Base-by-base conservation (phyloP, 2,113 vertebrate species). In the Peucedramus taeniatus region DNA sequence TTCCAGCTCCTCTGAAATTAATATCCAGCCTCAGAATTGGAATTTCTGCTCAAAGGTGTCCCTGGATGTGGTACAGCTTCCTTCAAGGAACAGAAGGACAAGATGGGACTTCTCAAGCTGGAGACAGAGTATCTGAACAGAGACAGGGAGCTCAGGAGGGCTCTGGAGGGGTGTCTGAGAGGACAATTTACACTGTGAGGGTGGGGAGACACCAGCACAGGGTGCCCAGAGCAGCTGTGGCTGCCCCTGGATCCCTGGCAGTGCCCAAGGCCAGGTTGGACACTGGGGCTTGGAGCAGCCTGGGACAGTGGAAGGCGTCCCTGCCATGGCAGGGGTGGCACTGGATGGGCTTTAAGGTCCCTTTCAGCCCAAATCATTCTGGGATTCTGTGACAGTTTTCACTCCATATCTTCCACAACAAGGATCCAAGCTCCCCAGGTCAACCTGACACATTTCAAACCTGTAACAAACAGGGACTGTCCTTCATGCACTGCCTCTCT, bases 331-430 rank as follows among this genome's bases (percentile, higher is more conserved):
- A 59, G 22, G 27, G 11, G 8, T 28, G 37, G 60, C 1, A 30
- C 9, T 14, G 11, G 13, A 0, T 39, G 77, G 2, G 2, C 16
- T 64, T 1, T 19, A 13, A 15, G 21, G 10, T 33, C 50, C 17
- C 39, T 68, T 13, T 39, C n/a, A 61, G 7, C n/a, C 11, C 78
- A 69, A 40, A 31, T 4, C 30, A 11, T 5, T 19, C 45, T 31
- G 21, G 9, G 45, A 47, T 53, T 45, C 53, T 45, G 40, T 47
- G 77, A 17, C 4, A 33, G 23, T 27, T 82, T 82, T 66, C 24
- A 53, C 8, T 27, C n/a, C 2, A 2, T 27, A 24, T 51, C 31
- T 63, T 49, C 51, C 51, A 44, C 40, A 2, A 30, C 18, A 49
- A 19, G 51, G 50, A 49, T 30, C 75, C 51, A 11, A 63, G 53